phyloP scores from a whole-genome alignment of 2,888 invertebrate genomes.

The Bellardia bayeri region DNA sequence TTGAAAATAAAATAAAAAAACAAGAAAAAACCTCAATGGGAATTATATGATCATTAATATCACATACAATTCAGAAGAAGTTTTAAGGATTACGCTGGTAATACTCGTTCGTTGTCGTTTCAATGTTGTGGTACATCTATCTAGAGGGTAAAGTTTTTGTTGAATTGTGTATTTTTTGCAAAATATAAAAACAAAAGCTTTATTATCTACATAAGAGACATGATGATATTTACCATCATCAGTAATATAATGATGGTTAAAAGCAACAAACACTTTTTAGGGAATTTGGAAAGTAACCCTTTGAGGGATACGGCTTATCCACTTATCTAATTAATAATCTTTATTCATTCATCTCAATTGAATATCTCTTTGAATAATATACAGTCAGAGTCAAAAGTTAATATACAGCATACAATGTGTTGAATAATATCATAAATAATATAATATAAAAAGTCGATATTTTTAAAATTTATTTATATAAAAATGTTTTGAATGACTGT shows the following conservation, averaged over 20 bases:
- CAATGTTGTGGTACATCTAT: conserved; percentile 32
- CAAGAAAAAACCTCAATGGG: conserved; percentile 9
- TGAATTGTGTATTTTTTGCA: neutral
- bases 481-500: no score
- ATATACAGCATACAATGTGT: no score
- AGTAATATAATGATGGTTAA: conserved; percentile 39
- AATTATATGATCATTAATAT: conserved; percentile 58
- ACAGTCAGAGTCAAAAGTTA: no score
- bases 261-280: conserved; percentile 8
- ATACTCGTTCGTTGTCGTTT: conserved; percentile 14
- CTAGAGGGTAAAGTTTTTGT: conserved; percentile 48
- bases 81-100: conserved; percentile 43
- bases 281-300: conserved; percentile 42
- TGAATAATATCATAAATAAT: no score
- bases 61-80: conserved; percentile 42
- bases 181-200: conserved; percentile 44
- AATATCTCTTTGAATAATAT: no score
- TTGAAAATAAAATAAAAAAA: conserved; percentile 26
- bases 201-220: conserved; percentile 54
- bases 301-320: neutral
- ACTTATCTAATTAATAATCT: no score
- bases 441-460: no score
- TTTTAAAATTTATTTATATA: no score
- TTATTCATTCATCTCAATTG: no score
- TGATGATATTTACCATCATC: conserved; percentile 56